These are phyloP conservation scores for Athene cunicularia DNA, from an alignment of 2,113 vertebrate species.

Conservation along the genomic window DNA sequence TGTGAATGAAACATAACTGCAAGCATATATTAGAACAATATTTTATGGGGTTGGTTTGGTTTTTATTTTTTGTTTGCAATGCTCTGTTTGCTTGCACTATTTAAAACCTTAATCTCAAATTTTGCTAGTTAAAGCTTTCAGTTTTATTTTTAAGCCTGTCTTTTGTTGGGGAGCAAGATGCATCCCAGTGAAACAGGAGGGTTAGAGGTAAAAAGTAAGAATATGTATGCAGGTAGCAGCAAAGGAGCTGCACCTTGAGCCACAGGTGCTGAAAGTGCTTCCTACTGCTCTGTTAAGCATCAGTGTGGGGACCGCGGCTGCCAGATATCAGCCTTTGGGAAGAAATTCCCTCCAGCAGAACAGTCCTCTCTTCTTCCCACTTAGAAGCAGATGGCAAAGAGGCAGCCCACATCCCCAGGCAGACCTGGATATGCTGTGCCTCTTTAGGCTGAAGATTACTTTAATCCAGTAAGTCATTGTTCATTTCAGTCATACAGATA, in stretches of 20 bases:
- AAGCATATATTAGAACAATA: background rate
- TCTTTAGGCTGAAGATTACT: background rate
- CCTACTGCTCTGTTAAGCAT: background rate
- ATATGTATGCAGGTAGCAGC: background rate
- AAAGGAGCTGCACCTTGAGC: background rate
- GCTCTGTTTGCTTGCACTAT: background rate
- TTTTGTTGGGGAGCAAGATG: background rate
- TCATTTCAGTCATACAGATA: background rate
- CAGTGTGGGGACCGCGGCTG: background rate
- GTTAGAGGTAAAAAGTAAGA: background rate
- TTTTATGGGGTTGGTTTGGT: background rate
- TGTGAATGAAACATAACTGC: background rate
- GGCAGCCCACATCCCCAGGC: background rate
- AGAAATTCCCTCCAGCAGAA: constrained; percentile 27
- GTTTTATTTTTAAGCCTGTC: background rate
- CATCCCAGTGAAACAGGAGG: background rate
- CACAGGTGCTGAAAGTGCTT: background rate
- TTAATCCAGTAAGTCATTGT: background rate
- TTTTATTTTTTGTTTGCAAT: background rate
- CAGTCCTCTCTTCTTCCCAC: background rate
- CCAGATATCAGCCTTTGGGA: background rate
- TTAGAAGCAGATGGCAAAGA: constrained; percentile 12
- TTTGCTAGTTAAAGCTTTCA: background rate
- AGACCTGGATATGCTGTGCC: background rate
- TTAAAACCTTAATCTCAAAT: background rate